Percentiles rank a stretch among this genome's conserved stretches.
Conservation (phyloP, 2,113 vertebrate genomes). For the Dasyornis broadbenti region DNA sequence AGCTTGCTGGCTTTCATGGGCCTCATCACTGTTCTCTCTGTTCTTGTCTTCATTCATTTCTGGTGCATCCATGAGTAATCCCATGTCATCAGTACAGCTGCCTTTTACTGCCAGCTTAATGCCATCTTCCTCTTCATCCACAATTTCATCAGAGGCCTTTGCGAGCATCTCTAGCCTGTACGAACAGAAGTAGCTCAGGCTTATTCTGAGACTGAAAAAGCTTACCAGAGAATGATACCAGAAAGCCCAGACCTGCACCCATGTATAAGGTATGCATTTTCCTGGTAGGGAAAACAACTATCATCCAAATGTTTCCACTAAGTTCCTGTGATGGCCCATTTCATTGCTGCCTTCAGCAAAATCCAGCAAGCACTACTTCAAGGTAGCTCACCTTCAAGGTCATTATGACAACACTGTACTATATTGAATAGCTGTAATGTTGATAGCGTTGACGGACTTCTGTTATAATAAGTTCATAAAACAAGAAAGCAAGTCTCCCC, state of each 20-base stretch:
- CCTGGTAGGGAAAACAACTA: background rate
- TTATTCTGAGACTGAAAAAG: background rate
- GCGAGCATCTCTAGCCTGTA: constrained; percentile 69
- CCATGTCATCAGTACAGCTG: background rate
- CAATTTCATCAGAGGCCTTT: constrained; percentile 57
- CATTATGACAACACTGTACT: background rate
- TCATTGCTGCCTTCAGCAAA: background rate
- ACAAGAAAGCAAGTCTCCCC: background rate
- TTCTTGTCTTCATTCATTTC: background rate
- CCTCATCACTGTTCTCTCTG: background rate
- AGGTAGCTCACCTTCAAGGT: background rate
- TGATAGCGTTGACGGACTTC: background rate
- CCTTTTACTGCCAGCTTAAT: background rate
- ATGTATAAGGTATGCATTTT: background rate
- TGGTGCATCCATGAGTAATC: background rate
- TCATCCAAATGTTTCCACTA: background rate
- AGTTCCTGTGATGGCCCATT: background rate
- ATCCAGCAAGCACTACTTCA: background rate
- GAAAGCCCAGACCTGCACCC: background rate
- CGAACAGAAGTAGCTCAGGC: background rate
- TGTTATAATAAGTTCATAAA: background rate
- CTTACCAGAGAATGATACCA: background rate
- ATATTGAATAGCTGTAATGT: background rate
- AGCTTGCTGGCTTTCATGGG: background rate
- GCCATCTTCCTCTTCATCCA: constrained; percentile 38